Conservation (phyloP, 2,888 invertebrate species). For the Diogma glabrata region DNA sequence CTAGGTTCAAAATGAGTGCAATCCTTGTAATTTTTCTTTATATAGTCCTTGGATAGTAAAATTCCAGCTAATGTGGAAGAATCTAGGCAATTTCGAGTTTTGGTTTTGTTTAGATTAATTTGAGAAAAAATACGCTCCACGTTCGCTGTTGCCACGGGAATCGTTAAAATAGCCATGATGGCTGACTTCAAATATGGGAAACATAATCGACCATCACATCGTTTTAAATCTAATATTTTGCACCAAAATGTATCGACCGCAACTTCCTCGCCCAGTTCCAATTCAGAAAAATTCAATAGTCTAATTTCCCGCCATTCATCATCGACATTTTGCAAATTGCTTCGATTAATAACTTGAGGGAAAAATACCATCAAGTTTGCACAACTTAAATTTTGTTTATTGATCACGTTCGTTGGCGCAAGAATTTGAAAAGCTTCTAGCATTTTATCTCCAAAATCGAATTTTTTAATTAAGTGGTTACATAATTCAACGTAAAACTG, state of each 20-base stretch:
- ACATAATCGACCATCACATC: neutral
- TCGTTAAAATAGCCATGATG: neutral
- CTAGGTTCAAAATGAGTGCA: neutral
- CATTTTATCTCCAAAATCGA: neutral
- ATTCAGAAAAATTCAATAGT: neutral
- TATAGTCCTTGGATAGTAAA: neutral
- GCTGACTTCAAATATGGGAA: neutral
- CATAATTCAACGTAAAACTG: constrained; percentile 14
- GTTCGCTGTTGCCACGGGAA: neutral
- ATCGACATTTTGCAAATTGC: neutral
- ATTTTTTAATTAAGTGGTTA: constrained; percentile 12
- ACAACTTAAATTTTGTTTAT: constrained; percentile 9
- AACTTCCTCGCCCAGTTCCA: neutral
- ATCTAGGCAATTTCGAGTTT: neutral
- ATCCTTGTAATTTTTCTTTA: neutral
- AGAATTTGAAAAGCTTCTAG: constrained; percentile 6
- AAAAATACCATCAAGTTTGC: neutral
- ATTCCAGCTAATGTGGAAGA: neutral
- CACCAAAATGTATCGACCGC: neutral
- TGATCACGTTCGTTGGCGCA: constrained; percentile 8
- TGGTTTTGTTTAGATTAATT: constrained; percentile 4
- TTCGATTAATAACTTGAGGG: neutral
- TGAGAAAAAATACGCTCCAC: constrained; percentile 1
- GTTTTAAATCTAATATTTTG: neutral
- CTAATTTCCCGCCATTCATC: neutral